A percentile compares a stretch with the other conserved stretches of the same genome.
These are phyloP conservation scores for Colletes gigas DNA, from an alignment of 1,140 invertebrate species.

Conservation along the genomic window DNA sequence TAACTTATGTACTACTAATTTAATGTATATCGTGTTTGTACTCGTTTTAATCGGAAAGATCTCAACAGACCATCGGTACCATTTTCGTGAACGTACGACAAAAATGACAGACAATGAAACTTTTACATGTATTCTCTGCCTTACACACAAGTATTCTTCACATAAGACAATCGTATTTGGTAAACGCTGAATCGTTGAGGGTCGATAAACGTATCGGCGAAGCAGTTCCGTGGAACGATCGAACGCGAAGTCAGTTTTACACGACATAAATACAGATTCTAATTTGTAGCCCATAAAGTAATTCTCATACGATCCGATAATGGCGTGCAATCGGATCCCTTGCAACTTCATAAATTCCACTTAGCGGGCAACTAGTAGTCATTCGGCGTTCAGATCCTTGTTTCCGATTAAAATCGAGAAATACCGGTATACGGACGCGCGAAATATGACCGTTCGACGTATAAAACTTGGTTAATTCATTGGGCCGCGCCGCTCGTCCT, in stretches of 20 bases:
- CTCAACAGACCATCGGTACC: too few relatives aligned
- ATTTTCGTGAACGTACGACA: too few relatives aligned
- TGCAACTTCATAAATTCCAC: conserved; percentile 13
- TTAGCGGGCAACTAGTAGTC: neutral
- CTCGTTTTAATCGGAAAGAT: too few relatives aligned
- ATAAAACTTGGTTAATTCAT: conserved; percentile 9
- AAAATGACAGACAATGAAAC: too few relatives aligned
- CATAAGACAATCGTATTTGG: too few relatives aligned
- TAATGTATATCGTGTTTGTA: too few relatives aligned
- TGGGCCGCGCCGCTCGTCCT: neutral
- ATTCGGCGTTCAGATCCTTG: neutral
- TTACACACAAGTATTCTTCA: too few relatives aligned
- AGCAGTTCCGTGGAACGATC: neutral
- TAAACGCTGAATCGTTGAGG: too few relatives aligned
- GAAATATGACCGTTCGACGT: neutral
- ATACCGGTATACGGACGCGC: neutral
- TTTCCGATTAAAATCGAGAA: conserved; percentile 21
- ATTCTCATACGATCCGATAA: conserved; percentile 13
- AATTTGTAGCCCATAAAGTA: conserved; percentile 22
- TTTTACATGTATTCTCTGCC: too few relatives aligned
- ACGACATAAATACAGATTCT: neutral
- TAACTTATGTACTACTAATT: too few relatives aligned
- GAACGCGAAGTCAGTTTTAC: conserved; percentile 3
- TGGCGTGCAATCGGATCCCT: neutral
- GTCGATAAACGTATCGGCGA: neutral